A percentile compares a stretch with the other conserved stretches of the same genome.
Conservation (phyloP, 2,797 vertebrate genomes). For the Otus scops region DNA sequence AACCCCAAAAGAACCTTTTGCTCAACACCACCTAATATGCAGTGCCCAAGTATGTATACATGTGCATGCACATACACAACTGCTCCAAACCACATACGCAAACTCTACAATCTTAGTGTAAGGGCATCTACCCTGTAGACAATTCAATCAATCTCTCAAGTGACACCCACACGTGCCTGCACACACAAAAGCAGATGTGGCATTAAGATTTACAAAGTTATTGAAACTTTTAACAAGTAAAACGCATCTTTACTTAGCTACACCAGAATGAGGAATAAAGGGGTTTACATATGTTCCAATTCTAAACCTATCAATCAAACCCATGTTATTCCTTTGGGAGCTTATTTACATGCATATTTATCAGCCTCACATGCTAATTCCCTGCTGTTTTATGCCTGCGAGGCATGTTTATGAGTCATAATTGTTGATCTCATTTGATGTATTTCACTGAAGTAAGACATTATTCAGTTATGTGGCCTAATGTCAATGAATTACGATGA, state of each 20-base stretch:
- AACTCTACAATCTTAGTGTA: not conserved
- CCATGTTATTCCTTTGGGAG: conserved; percentile 98
- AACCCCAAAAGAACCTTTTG: not conserved
- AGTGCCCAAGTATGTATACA: not conserved
- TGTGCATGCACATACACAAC: not conserved
- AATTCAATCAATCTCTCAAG: conserved; percentile 95
- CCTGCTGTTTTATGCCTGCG: conserved; percentile 95
- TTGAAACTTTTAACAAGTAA: conserved; percentile 99
- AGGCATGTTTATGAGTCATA: conserved; percentile 99
- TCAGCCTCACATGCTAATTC: conserved; percentile 99
- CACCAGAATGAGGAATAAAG: conserved; percentile 94
- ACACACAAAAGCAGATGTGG: conserved; percentile 96
- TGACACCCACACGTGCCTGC: conserved; percentile 84
- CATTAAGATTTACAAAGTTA: conserved; percentile 99
- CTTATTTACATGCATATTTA: conserved; percentile 99
- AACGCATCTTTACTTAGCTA: conserved; percentile 90
- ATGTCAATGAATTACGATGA: conserved; percentile 97
- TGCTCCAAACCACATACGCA: not conserved
- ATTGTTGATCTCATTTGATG: conserved; percentile 99
- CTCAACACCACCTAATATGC: not conserved
- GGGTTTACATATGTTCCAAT: conserved; percentile 99
- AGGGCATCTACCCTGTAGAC: conserved; percentile 71
- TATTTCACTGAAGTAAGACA: conserved; percentile 98
- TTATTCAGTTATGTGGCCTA: conserved; percentile 97
- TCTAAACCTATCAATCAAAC: conserved; percentile 99